phyloP scores from a whole-genome alignment of 2,888 invertebrate species.

The Alentia gelatinosa region DNA sequence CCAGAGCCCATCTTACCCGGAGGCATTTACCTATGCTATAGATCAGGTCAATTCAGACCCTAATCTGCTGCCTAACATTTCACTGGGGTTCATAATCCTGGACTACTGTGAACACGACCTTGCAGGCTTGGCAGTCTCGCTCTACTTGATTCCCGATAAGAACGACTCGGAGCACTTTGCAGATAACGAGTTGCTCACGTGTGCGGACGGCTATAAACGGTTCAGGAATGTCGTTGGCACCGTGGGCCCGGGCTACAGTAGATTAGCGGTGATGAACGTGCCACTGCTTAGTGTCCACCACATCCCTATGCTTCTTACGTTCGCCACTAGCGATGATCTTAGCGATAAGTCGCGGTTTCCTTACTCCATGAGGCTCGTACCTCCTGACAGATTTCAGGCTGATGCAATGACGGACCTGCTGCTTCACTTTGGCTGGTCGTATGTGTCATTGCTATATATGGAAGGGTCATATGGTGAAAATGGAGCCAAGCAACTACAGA shows the following conservation, averaged over 20 bases:
- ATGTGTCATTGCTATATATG: constrained; percentile 88
- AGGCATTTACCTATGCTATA: constrained; percentile 67
- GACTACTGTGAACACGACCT: constrained; percentile 68
- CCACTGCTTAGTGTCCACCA: constrained; percentile 79
- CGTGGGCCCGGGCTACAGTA: constrained; percentile 54
- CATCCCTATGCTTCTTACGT: constrained; percentile 82
- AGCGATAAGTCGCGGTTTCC: constrained; percentile 70
- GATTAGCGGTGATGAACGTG: constrained; percentile 42
- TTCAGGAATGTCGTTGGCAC: constrained; percentile 55
- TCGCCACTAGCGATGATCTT: constrained; percentile 71
- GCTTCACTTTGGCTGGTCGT: constrained; percentile 85
- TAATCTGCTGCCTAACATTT: constrained; percentile 66
- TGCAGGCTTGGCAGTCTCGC: constrained; percentile 63
- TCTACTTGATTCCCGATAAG: constrained; percentile 61
- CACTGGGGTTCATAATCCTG: constrained; percentile 67
- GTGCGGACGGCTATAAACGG: background rate
- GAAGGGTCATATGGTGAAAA: constrained; percentile 82
- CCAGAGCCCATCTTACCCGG: constrained; percentile 27
- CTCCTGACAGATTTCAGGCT: constrained; percentile 70
- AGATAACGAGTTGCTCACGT: background rate
- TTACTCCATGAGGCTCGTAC: constrained; percentile 72
- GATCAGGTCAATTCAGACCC: constrained; percentile 65
- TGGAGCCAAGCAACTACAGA: constrained; percentile 64
- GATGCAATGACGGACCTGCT: constrained; percentile 68
- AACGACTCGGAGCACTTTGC: background rate